These are phyloP conservation scores for Diplodus sargus DNA, from an alignment of 2,797 vertebrate genomes.

Conservation along the genomic window DNA sequence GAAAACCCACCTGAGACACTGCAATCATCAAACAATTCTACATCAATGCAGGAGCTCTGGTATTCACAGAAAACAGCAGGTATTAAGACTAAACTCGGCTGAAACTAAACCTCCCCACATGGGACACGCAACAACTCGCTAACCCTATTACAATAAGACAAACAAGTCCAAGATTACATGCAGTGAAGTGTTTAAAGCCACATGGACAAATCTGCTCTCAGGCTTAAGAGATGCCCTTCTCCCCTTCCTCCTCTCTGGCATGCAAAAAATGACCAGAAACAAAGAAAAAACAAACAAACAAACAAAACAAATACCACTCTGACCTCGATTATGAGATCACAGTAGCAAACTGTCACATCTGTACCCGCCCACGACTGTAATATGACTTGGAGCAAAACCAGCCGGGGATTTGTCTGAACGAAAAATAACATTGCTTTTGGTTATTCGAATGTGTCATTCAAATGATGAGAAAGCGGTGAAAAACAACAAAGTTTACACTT, in stretches of 20 bases:
- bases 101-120: slow-evolving; percentile 46
- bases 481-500: slow-evolving; percentile 73
- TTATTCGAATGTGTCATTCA: slow-evolving; percentile 32
- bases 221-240: slow-evolving; percentile 54
- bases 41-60: slow-evolving; percentile 1
- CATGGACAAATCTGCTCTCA: slow-evolving; percentile 58
- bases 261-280: slow-evolving; percentile 10
- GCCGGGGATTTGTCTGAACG: slow-evolving; percentile 11
- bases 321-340: slow-evolving; percentile 21
- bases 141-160: slow-evolving; percentile 68
- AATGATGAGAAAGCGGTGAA: slow-evolving; percentile 43
- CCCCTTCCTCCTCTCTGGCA: slow-evolving; percentile 35
- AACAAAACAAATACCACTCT: not conserved
- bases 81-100: slow-evolving; percentile 38
- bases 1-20: slow-evolving; percentile 13
- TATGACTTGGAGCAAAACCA: slow-evolving; percentile 36
- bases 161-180: slow-evolving; percentile 65
- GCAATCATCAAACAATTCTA: slow-evolving; percentile 5
- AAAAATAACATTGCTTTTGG: slow-evolving; percentile 45
- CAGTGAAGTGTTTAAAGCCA: slow-evolving; percentile 66
- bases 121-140: slow-evolving; percentile 55
- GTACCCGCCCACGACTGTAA: slow-evolving; percentile 4
- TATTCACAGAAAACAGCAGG: slow-evolving; percentile 36
- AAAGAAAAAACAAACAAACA: slow-evolving; percentile 18
- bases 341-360: slow-evolving; percentile 15